Percentiles rank a stretch among this genome's conserved stretches.
Conservation (phyloP, 2,113 vertebrate species). For the Columba livia region DNA sequence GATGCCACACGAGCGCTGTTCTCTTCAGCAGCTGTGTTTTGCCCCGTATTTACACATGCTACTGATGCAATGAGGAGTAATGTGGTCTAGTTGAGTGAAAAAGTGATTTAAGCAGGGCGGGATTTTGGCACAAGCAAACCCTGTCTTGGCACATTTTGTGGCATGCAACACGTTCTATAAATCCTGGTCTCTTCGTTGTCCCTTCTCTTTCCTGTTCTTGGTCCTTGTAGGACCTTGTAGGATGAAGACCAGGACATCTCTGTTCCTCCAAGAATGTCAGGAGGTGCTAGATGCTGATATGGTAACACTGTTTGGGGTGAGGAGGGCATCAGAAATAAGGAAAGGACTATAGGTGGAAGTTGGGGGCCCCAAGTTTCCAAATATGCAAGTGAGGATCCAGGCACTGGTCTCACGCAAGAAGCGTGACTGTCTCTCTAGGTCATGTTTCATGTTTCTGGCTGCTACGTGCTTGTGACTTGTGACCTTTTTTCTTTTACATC, state of each 20-base stretch:
- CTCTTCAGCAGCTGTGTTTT: conserved; percentile 23
- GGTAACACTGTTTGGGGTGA: background rate
- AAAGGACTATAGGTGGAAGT: background rate
- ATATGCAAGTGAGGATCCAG: background rate
- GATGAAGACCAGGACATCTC: background rate
- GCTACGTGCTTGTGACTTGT: background rate
- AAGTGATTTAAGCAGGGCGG: background rate
- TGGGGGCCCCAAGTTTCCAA: background rate
- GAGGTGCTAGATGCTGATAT: background rate
- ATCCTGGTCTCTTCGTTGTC: background rate
- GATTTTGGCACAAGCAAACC: background rate
- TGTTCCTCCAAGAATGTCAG: background rate
- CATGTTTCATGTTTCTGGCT: background rate
- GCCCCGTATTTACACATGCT: background rate
- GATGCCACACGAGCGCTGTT: background rate
- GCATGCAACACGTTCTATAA: background rate
- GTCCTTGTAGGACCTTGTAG: background rate
- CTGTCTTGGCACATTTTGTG: background rate
- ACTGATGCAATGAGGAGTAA: background rate
- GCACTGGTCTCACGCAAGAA: background rate
- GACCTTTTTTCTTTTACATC: background rate
- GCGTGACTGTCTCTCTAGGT: background rate
- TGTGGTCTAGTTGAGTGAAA: background rate
- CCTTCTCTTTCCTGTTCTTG: background rate
- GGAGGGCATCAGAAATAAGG: background rate